Base-by-base conservation (phyloP, 2,113 vertebrate species). In the Panurus biarmicus region DNA sequence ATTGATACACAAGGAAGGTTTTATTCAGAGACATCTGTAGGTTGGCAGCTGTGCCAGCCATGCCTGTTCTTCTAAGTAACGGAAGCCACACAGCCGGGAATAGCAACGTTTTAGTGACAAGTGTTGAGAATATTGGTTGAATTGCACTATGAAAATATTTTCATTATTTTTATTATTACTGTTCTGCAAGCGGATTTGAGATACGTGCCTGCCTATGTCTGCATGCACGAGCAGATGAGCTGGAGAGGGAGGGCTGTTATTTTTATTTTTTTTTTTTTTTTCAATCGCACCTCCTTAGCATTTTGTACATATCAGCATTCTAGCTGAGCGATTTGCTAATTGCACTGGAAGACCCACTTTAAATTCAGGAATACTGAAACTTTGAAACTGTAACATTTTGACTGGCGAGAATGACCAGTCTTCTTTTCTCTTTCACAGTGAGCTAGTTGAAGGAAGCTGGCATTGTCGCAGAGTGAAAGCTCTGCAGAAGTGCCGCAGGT, bases 401-500 rank as follows among this genome's bases (percentile, higher is more conserved):
- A 97, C 97, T 96, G 97, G 96, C 67, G 93, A 97, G 96, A 97
- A 93, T 98, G 98, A 97, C 98, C 98, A 96, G 96, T 96, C 96
- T 96, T 87, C 85, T 89, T 96, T 96, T 93, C 60, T 96, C 73
- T 97, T 96, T 97, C 87, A 94, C 96, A 96, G 93, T 82, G 96
- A 96, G 97, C 96, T 95, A 97, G 97, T 95, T 97, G 97, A 97
- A 97, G 98, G 97, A 97, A 97, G 97, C 97, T 98, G 98, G 97
- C 98, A 98, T 97, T 82, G 95, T 94, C 97, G 97, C 97, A 94
- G 97, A 97, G 97, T 98, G 97, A 93, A 95, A 96, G 97, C 96
- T 96, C 97, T 95, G 97, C 97, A 97, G 97, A 98, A 98, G 97
- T 97, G 97, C 98, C 97, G 98, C 98, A 97, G 98, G 98, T 98